These are phyloP conservation scores for Drosophila takahashii DNA, from an alignment of 1,140 invertebrate genomes.

Conservation along the genomic window DNA sequence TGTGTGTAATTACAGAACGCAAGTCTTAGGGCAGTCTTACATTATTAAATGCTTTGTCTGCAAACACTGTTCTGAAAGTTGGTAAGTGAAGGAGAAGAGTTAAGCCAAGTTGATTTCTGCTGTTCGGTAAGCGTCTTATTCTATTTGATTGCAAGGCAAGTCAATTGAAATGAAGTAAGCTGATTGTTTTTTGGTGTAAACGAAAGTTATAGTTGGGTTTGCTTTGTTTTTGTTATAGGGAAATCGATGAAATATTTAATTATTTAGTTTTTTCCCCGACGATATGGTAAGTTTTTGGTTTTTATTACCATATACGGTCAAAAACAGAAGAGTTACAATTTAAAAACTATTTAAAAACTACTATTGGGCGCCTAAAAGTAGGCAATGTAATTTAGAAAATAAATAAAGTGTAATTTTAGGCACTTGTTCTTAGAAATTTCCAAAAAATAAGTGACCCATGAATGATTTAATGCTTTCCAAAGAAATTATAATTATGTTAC, in stretches of 20 bases:
- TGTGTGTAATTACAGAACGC: conserved; percentile 50
- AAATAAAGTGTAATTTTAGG: too few species aligned
- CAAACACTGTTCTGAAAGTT: conserved; percentile 18
- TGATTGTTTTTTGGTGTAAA: conserved; percentile 9
- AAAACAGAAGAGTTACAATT: too few species aligned
- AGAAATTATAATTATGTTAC: conserved; percentile 9
- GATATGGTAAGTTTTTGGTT: neutral
- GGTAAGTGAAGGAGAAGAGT: conserved; percentile 27
- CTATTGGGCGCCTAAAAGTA: neutral
- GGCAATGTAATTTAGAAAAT: neutral
- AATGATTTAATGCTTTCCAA: conserved; percentile 12
- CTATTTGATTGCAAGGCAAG: conserved; percentile 6
- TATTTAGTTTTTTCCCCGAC: neutral
- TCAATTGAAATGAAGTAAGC: conserved; percentile 25
- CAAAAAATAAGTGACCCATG: neutral
- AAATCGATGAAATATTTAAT: neutral
- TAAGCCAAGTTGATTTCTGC: conserved; percentile 26
- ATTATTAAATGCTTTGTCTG: conserved; percentile 52
- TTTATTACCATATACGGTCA: too few species aligned
- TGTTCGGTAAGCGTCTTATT: conserved; percentile 27
- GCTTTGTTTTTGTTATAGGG: neutral
- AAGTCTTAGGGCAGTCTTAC: conserved; percentile 46
- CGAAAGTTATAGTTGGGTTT: neutral
- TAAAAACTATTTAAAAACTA: too few species aligned
- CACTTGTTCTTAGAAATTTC: neutral